These are phyloP conservation scores for Acronicta alni DNA, from an alignment of 2,888 invertebrate genomes.

Conservation along the genomic window DNA sequence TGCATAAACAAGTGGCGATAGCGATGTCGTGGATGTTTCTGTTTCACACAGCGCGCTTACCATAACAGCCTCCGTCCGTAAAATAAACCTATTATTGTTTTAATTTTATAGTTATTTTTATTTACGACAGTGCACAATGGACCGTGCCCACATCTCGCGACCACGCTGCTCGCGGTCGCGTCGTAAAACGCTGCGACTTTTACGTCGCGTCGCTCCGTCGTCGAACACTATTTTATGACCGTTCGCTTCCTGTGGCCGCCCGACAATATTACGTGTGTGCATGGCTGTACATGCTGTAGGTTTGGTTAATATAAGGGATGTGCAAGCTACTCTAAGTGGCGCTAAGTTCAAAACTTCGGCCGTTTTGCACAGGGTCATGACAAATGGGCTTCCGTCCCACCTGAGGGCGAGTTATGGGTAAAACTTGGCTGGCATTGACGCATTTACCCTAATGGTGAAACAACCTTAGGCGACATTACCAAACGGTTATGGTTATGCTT, in stretches of 20 bases:
- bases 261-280: conserved; percentile 55
- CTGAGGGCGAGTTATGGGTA: conserved; percentile 39
- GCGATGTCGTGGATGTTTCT: conserved; percentile 44
- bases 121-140: conserved; percentile 64
- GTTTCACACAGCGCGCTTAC: conserved; percentile 35
- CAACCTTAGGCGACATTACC: not conserved
- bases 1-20: conserved; percentile 27
- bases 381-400: conserved; percentile 53
- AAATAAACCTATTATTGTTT: conserved; percentile 65
- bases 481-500: conserved; percentile 4
- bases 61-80: conserved; percentile 51
- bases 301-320: conserved; percentile 21
- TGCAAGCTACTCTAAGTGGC: conserved; percentile 33
- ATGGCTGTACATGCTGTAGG: conserved; percentile 20
- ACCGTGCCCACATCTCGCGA: conserved; percentile 50
- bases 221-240: conserved; percentile 69
- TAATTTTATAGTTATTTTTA: conserved; percentile 65
- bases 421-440: conserved; percentile 27
- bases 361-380: conserved; percentile 45
- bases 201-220: conserved; percentile 52
- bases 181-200: conserved; percentile 63
- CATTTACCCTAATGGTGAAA: conserved; percentile 31
- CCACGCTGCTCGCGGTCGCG: conserved; percentile 57
- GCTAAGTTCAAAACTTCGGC: conserved; percentile 47
- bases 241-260: conserved; percentile 69